Percentiles rank a stretch among this genome's conserved stretches.
These are phyloP conservation scores for Tapirus terrestris DNA, from an alignment of 2,113 vertebrate species.

Conservation along the genomic window DNA sequence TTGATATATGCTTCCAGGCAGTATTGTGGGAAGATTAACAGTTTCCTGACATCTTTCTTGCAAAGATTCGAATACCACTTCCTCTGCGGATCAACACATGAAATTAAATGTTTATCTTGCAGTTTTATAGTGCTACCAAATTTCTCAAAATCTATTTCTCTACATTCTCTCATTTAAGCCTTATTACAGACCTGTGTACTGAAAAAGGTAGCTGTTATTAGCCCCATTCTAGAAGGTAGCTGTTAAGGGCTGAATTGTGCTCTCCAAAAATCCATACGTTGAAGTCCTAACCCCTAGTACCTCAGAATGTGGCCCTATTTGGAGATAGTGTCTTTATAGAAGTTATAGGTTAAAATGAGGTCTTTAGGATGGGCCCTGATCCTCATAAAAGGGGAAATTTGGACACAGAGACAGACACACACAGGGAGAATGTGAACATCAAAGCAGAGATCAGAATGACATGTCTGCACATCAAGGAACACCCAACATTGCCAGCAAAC, in stretches of 20 bases:
- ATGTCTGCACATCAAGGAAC: neutral
- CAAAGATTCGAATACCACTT: neutral
- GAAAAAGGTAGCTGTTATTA: neutral
- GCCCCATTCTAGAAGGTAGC: neutral
- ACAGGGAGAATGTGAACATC: neutral
- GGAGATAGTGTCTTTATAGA: neutral
- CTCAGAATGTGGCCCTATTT: neutral
- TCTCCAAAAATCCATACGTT: neutral
- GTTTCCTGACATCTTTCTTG: constrained; percentile 7
- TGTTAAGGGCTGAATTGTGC: neutral
- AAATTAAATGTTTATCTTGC: neutral
- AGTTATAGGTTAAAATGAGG: neutral
- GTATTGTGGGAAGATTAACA: neutral
- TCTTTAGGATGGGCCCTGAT: neutral
- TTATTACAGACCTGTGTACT: neutral
- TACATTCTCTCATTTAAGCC: neutral
- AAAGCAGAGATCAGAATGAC: neutral
- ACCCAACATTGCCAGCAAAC: neutral
- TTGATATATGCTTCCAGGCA: neutral
- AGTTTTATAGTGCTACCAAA: neutral
- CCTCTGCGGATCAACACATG: neutral
- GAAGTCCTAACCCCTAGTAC: neutral
- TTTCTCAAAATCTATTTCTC: neutral
- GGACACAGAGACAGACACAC: neutral
- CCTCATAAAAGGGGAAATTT: neutral